A percentile compares a stretch with the other conserved stretches of the same genome.
Conservation (phyloP, 2,888 invertebrate species). For the Neoascia interrupta region DNA sequence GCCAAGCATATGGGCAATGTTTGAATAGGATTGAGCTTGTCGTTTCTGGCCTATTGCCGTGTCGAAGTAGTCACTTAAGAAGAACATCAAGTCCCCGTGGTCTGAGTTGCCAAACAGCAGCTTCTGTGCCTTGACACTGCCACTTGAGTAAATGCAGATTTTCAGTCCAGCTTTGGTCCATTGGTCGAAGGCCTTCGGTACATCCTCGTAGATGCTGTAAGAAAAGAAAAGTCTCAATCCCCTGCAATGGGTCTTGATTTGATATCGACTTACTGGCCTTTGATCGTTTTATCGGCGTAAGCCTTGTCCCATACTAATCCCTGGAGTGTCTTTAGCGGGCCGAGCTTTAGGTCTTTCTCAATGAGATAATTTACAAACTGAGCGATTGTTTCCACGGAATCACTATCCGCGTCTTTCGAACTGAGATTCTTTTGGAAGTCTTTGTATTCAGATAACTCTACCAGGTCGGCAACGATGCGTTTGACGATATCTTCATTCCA, state of each 20-base stretch:
- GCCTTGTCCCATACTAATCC: constrained; percentile 94
- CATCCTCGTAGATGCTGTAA: constrained; percentile 92
- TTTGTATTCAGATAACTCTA: constrained; percentile 79
- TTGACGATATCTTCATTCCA: constrained; percentile 87
- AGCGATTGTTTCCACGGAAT: constrained; percentile 83
- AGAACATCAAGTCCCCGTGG: constrained; percentile 87
- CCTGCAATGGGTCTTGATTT: not conserved
- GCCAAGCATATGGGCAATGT: constrained; percentile 86
- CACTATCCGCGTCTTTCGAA: constrained; percentile 71
- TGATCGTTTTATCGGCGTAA: constrained; percentile 87
- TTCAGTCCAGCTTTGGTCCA: constrained; percentile 86
- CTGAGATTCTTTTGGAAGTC: constrained; percentile 77
- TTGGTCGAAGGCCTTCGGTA: constrained; percentile 85
- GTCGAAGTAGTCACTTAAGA: constrained; percentile 91
- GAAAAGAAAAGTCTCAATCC: not conserved
- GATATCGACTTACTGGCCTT: constrained; percentile 91
- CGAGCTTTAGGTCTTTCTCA: constrained; percentile 88
- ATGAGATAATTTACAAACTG: constrained; percentile 90
- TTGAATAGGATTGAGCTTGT: constrained; percentile 87
- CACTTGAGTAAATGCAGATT: constrained; percentile 94
- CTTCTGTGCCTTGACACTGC: constrained; percentile 94
- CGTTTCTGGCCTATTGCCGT: constrained; percentile 91
- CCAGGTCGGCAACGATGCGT: constrained; percentile 84
- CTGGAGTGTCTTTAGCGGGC: constrained; percentile 92
- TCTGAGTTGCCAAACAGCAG: constrained; percentile 89